Evolutionary conservation across 2,113 vertebrate genomes (phyloP).

Genomic region (Notiomystis cincta): DNA sequence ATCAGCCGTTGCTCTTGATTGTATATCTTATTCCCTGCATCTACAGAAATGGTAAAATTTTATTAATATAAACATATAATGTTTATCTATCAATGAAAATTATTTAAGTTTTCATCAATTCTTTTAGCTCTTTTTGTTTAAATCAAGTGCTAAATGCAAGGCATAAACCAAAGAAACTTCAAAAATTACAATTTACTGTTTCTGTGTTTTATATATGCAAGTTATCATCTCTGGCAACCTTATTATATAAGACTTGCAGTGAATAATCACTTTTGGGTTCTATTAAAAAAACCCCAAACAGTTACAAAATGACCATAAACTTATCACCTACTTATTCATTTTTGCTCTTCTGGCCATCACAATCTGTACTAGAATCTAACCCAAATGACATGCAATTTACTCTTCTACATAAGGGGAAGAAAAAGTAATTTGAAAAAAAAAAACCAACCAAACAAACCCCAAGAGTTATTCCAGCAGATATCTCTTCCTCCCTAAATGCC

Average conservation of each 20-base stretch:
- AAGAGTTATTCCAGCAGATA: conserved; percentile 59
- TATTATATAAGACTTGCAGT: neutral
- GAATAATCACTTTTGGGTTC: neutral
- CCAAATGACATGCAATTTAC: neutral
- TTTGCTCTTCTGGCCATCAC: neutral
- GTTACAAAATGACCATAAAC: neutral
- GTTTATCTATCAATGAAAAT: neutral
- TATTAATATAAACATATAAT: too few species aligned
- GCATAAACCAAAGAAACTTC: neutral
- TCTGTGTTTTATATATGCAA: neutral
- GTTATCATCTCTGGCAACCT: neutral
- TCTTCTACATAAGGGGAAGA: conserved; percentile 4
- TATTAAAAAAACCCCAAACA: neutral
- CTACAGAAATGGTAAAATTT: neutral
- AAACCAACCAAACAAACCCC: neutral
- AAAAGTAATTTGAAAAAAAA: conserved; percentile 34
- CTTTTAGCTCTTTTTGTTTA: neutral
- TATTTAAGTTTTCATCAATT: neutral
- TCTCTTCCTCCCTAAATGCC: conserved; percentile 43
- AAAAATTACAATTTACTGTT: neutral
- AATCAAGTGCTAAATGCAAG: neutral
- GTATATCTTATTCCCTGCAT: neutral
- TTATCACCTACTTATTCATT: neutral
- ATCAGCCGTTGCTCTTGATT: neutral
- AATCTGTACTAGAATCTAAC: neutral